Evolutionary conservation across 2,888 invertebrate genomes (phyloP).

Genomic region (Silvanus unidentatus): DNA sequence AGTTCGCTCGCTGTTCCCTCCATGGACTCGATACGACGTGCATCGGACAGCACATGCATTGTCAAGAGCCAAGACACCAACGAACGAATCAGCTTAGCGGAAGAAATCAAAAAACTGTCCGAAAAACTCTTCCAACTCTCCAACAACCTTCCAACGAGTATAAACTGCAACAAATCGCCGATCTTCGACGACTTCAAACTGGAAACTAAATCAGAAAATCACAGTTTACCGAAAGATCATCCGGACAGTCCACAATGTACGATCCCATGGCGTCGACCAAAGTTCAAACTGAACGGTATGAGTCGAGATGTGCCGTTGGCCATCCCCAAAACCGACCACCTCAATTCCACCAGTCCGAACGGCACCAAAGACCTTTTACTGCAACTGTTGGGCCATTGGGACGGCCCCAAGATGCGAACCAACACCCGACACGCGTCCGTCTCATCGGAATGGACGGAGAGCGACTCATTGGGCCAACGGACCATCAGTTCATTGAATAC

Average conservation of each 20-base stretch:
- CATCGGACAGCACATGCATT: conserved; percentile 71
- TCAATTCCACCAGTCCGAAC: conserved; percentile 50
- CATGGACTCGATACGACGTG: conserved; percentile 50
- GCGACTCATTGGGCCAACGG: conserved; percentile 66
- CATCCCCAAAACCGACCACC: conserved; percentile 24
- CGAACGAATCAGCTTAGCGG: conserved; percentile 66
- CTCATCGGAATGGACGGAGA: conserved; percentile 69
- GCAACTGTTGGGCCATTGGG: conserved; percentile 72
- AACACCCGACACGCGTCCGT: conserved; percentile 64
- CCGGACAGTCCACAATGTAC: conserved; percentile 27
- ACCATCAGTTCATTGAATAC: conserved; percentile 77
- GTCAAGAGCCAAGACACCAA: conserved; percentile 56
- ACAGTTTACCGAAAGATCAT: conserved; percentile 22
- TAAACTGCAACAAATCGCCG: conserved; percentile 16
- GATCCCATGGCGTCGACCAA: conserved; percentile 49
- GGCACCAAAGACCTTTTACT: conserved; percentile 71
- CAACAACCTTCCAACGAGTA: conserved; percentile 48
- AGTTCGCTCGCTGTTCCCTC: conserved; percentile 16
- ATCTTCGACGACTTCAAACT: conserved; percentile 10
- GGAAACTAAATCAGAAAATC: not conserved
- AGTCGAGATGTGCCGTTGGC: conserved; percentile 64
- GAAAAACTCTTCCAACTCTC: conserved; percentile 70
- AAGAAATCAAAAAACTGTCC: conserved; percentile 77
- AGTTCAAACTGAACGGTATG: conserved; percentile 61
- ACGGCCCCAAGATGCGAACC: conserved; percentile 54